These are phyloP conservation scores for Oreocharis arfaki DNA, from an alignment of 2,113 vertebrate species.

Conservation along the genomic window DNA sequence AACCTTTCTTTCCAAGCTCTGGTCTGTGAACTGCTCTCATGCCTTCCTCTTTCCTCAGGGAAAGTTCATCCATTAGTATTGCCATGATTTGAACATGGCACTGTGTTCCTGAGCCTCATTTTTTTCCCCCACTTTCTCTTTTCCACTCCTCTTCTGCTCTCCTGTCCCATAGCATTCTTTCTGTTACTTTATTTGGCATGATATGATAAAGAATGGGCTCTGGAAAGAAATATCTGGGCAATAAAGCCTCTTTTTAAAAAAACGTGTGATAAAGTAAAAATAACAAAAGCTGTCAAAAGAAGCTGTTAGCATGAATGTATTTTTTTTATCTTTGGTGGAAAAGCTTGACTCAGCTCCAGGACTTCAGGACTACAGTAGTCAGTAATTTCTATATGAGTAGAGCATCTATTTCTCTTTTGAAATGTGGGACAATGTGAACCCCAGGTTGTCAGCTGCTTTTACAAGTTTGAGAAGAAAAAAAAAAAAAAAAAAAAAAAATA, in stretches of 20 bases:
- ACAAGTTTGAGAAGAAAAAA: background rate
- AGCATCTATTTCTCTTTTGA: background rate
- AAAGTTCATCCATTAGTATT: background rate
- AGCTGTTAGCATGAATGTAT: background rate
- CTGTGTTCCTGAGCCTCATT: rapidly evolving
- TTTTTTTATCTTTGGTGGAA: background rate
- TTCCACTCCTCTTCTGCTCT: background rate
- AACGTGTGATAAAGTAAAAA: background rate
- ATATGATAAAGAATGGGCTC: background rate
- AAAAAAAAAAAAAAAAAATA: background rate
- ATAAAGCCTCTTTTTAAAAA: background rate
- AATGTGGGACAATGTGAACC: background rate
- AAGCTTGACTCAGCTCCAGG: background rate
- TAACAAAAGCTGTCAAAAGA: background rate
- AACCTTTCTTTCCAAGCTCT: background rate
- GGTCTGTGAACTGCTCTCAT: background rate
- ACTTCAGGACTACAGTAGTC: background rate
- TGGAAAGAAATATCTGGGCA: background rate
- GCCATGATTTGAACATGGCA: background rate
- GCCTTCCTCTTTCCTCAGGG: background rate
- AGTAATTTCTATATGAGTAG: background rate
- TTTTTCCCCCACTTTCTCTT: background rate
- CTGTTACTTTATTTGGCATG: background rate
- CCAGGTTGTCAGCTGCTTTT: background rate
- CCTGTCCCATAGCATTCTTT: background rate